These are phyloP conservation scores for Aphaenogaster floridana DNA, from an alignment of 1,140 invertebrate genomes.

Conservation along the genomic window DNA sequence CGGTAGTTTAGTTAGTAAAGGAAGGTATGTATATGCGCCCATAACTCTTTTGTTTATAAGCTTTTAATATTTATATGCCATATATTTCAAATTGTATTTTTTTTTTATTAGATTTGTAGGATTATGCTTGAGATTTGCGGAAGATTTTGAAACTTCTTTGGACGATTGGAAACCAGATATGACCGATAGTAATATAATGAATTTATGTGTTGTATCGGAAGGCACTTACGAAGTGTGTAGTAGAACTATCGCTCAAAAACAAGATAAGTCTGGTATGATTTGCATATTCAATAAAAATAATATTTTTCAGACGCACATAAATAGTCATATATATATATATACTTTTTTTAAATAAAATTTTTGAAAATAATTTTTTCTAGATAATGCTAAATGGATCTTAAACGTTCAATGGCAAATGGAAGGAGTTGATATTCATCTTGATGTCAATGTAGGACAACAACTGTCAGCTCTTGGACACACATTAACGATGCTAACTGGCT, in stretches of 20 bases:
- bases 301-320: constrained; percentile 17
- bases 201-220: constrained; percentile 98
- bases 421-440: constrained; percentile 98
- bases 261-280: constrained; percentile 88
- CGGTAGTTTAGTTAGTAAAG: constrained; percentile 92
- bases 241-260: constrained; percentile 93
- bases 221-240: constrained; percentile 99
- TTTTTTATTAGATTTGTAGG: constrained; percentile 90
- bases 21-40: constrained; percentile 79
- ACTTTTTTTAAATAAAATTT: constrained; percentile 36
- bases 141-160: constrained; percentile 98
- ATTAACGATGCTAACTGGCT: constrained; percentile 96
- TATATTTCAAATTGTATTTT: constrained; percentile 41
- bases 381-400: constrained; percentile 99
- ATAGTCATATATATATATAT: constrained; percentile 23
- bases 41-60: not conserved
- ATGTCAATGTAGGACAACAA: constrained; percentile 98
- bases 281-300: constrained; percentile 21
- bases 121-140: constrained; percentile 96
- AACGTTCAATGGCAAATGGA: constrained; percentile 99
- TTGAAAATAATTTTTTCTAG: constrained; percentile 81
- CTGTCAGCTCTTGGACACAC: constrained; percentile 97
- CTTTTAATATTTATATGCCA: not conserved
- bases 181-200: constrained; percentile 94
- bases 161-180: constrained; percentile 99